Evolutionary conservation across 2,797 vertebrate species (phyloP), one percentile per base, ranked within the genome.

Genomic region (Scomberomorus guttatus): DNA sequence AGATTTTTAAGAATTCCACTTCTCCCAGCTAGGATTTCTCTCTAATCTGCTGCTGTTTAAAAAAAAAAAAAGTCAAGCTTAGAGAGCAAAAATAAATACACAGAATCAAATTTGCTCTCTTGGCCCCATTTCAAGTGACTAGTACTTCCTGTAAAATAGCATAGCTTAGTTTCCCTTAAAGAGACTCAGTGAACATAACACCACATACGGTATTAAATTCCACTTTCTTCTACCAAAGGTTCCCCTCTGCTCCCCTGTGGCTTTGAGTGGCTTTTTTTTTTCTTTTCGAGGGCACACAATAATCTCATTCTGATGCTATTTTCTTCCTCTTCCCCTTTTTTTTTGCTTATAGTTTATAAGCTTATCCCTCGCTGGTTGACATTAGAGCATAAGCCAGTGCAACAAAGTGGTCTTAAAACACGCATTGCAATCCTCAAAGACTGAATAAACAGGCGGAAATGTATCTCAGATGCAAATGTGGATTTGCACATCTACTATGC

Each of bases 381-480:
- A 88, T 89, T 84, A 90, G 65, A 83, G 81, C 76, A 80, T 92
- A 93, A 95, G 87, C 87, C 91, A 75, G 51, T 68, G 82, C 91
- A 85, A 88, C 90, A 93, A 94, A 93, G 88, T 88, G 83, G 69
- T 90, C 86, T 93, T 93, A 87, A 92, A 90, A 87, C 89, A 87
- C 72, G 86, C 90, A 78, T 22, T 51, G 79, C 79, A 90, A 89
- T 94, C 88, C 84, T 93, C 73, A 91, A 93, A 94, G 89, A 86
- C 80, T 77, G 76, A 85, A 87, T 89, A 90, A 90, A 88, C 86
- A 89, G 81, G 76, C 82, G n/a, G 77, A 90, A 92, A 92, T 68
- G 68, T 54, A 90, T 93, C 87, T 85, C 59, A 60, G 83, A 93
- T 94, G 93, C 90, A 94, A 94, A 95, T 94, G 86, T 85, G 85